Conservation (phyloP, 2,797 vertebrate species). For the Synanceia verrucosa region DNA sequence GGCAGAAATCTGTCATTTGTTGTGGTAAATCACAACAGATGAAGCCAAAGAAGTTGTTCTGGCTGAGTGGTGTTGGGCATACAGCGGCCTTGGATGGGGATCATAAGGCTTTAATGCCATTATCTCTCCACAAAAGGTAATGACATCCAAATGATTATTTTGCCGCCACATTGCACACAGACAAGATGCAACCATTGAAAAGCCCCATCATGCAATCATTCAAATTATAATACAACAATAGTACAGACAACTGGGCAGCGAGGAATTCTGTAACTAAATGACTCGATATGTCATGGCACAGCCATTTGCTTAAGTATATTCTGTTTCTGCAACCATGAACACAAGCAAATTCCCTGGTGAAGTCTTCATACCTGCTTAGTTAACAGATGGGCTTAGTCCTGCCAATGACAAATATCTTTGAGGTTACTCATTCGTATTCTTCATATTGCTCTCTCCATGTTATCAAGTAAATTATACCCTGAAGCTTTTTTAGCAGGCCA, state of each 20-base stretch:
- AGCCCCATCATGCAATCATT: conserved; percentile 43
- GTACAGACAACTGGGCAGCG: conserved; percentile 28
- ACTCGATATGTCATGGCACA: conserved; percentile 16
- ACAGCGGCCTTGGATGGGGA: conserved; percentile 29
- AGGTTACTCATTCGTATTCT: conserved; percentile 71
- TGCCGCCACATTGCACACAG: conserved; percentile 61
- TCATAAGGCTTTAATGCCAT: conserved; percentile 55
- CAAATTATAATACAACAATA: conserved; percentile 44
- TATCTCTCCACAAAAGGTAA: conserved; percentile 52
- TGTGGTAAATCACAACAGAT: conserved; percentile 29
- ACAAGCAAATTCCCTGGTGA: conserved; percentile 30
- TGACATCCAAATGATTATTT: conserved; percentile 67
- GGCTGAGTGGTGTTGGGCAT: conserved; percentile 25
- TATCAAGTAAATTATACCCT: conserved; percentile 42
- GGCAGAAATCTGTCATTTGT: conserved; percentile 32
- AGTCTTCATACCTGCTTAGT: conserved; percentile 51
- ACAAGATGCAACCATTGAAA: conserved; percentile 26
- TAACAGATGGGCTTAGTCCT: conserved; percentile 55
- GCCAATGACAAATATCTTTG: conserved; percentile 60
- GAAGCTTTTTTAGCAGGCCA: conserved; percentile 41
- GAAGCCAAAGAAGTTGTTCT: conserved; percentile 23
- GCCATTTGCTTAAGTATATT: conserved; percentile 33
- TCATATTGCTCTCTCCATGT: conserved; percentile 42
- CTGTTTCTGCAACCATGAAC: conserved; percentile 33
- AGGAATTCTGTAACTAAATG: conserved; percentile 37